Conservation (phyloP, 2,888 invertebrate species). For the Leucophora obtusa region DNA sequence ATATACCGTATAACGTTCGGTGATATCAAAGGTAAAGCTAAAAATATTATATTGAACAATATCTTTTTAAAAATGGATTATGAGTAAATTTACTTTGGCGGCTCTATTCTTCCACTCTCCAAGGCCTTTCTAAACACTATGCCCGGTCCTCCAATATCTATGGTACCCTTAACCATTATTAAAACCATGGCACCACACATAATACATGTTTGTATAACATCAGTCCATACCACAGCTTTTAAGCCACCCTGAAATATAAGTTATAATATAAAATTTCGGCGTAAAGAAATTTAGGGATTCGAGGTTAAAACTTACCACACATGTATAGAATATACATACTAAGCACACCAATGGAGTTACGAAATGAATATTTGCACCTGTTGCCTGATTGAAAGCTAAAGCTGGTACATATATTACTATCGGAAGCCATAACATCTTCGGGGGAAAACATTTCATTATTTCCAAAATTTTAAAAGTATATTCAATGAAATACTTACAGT, state of each 20-base stretch:
- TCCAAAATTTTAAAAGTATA: too few relatives aligned
- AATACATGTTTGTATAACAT: constrained; percentile 84
- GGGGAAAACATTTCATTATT: neutral
- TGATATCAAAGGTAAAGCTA: constrained; percentile 84
- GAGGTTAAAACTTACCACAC: constrained; percentile 81
- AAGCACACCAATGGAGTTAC: constrained; percentile 86
- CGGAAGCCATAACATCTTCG: constrained; percentile 84
- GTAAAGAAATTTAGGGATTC: neutral
- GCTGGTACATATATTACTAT: constrained; percentile 87
- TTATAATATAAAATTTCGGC: neutral
- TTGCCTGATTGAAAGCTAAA: constrained; percentile 87
- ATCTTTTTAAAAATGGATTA: constrained; percentile 9
- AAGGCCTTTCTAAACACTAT: constrained; percentile 81
- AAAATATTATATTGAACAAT: too few relatives aligned
- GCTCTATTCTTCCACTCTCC: constrained; percentile 82
- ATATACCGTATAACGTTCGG: constrained; percentile 86
- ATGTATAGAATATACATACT: constrained; percentile 89
- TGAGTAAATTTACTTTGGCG: constrained; percentile 80
- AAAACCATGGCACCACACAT: constrained; percentile 85
- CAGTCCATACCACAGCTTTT: constrained; percentile 85
- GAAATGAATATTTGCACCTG: constrained; percentile 87
- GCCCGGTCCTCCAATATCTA: constrained; percentile 82
- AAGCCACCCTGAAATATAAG: constrained; percentile 81
- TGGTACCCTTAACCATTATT: constrained; percentile 83
- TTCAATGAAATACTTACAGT: constrained; percentile 80